Evolutionary conservation across 64 coral and sea anemone species (phyloP), one percentile per base, ranked within the genome.

Genomic region (Stylophora pistillata): DNA sequence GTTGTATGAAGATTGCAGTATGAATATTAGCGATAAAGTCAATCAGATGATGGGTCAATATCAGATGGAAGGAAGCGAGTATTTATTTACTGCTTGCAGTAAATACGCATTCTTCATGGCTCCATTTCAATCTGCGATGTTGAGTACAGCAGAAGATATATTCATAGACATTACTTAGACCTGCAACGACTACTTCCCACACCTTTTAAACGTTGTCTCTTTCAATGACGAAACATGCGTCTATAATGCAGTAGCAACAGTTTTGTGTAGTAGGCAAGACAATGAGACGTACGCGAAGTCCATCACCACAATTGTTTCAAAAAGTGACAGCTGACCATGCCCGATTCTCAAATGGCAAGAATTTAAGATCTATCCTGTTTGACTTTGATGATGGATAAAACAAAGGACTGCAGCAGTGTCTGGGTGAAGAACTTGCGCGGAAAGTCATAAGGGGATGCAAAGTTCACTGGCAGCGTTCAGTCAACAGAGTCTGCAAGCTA

Each of bases 51-150:
- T 87, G 85, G 85, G 85, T 57, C 85, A 87, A 30, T 87, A 87
- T 56, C 47, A 87, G 53, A 87, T 87, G 68, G 68, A 87, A 74
- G 85, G 85, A 56, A 74, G 30, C 27, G 70, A 87, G 53, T 87
- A 87, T 27, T 56, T 87, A 16, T 87, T 93, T 63, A 74, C 68
- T 20, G 78, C 78, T 56, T 63, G 33, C 18, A 82, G 91, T 76
- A 93, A 81, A 20, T 66, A 88, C 74, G 77, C 91, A 2, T 93
- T 93, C 74, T 93, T 93, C 77, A 88, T 83, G 85, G 77, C 91
- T 0, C 86, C 86, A 18, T 89, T 47, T 73, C 91, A 93, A 55
- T 56, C 20, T 26, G 63, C 78, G 52, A 77, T 93, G 3, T 55
- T 89, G 20, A 82, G 86, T 28, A 62, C 63, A 55, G 76, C 91